Percentiles rank a stretch among this genome's conserved stretches.
Conservation (phyloP, 2,888 invertebrate genomes). For the Cerceris rybyensis region DNA sequence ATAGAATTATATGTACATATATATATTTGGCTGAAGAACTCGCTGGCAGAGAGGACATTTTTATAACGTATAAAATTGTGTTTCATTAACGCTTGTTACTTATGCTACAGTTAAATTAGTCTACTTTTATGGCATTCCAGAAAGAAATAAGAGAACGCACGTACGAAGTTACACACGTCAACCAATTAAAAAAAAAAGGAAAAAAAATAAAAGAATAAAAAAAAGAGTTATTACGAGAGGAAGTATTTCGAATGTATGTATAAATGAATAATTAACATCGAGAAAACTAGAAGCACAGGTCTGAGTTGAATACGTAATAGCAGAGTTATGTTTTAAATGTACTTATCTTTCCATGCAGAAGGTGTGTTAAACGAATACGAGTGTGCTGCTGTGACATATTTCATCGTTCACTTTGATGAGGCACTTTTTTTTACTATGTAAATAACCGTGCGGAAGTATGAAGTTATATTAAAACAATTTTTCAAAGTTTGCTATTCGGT, state of each 20-base stretch:
- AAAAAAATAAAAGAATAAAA: not conserved
- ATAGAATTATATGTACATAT: not conserved
- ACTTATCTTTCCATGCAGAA: conserved; percentile 53
- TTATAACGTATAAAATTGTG: conserved; percentile 45
- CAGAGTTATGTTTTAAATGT: conserved; percentile 45
- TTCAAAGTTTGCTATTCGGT: conserved; percentile 61
- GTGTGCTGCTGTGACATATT: conserved; percentile 38
- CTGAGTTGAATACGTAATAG: conserved; percentile 21
- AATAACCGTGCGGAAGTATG: conserved; percentile 65
- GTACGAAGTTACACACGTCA: not conserved
- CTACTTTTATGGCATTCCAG: conserved; percentile 38
- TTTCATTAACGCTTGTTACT: conserved; percentile 48
- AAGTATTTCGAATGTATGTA: no score
- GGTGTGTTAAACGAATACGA: conserved; percentile 35
- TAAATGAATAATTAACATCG: not conserved
- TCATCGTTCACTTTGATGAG: conserved; percentile 55
- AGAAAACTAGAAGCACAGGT: not conserved
- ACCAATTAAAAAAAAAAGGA: conserved; percentile 20
- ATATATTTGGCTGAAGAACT: conserved; percentile 37
- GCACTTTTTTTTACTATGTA: conserved; percentile 74
- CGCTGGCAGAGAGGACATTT: conserved; percentile 55
- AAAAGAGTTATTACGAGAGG: no score
- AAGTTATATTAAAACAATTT: conserved; percentile 57
- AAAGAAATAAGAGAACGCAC: conserved; percentile 1
- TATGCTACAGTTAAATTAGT: conserved; percentile 37